phyloP scores from a whole-genome alignment of 2,113 vertebrate species.

The Pontoporia blainvillei region DNA sequence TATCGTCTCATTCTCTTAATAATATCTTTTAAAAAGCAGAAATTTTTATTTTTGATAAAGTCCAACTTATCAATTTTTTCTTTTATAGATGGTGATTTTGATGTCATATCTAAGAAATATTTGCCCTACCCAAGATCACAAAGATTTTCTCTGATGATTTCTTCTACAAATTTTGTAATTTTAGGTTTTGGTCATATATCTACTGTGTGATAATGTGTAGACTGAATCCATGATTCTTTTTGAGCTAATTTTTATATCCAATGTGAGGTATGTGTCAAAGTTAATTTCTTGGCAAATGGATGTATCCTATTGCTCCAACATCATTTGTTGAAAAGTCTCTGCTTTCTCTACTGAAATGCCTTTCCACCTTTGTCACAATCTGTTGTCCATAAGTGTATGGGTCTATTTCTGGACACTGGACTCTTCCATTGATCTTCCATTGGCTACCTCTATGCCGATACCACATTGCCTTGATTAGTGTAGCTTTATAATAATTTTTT shows the following conservation, averaged over 20 bases:
- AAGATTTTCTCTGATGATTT: background rate
- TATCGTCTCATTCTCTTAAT: no score
- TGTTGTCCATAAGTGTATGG: no score
- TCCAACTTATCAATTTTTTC: no score
- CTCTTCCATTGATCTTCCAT: background rate
- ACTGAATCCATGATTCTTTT: background rate
- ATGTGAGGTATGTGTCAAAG: background rate
- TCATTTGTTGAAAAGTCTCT: background rate
- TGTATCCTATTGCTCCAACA: background rate
- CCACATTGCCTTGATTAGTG: background rate
- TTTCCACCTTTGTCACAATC: background rate
- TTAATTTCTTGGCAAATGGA: background rate
- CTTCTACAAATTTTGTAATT: background rate
- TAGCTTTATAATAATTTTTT: background rate
- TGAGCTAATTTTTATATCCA: background rate
- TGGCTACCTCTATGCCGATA: background rate
- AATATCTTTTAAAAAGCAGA: no score
- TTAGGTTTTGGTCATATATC: background rate
- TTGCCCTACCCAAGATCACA: background rate
- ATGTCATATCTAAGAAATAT: background rate
- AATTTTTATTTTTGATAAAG: no score
- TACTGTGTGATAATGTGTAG: background rate
- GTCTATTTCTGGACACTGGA: background rate
- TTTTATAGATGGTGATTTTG: background rate
- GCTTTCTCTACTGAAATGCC: background rate